Conservation (phyloP, 2,113 vertebrate species). For the Baryphthengus martii region DNA sequence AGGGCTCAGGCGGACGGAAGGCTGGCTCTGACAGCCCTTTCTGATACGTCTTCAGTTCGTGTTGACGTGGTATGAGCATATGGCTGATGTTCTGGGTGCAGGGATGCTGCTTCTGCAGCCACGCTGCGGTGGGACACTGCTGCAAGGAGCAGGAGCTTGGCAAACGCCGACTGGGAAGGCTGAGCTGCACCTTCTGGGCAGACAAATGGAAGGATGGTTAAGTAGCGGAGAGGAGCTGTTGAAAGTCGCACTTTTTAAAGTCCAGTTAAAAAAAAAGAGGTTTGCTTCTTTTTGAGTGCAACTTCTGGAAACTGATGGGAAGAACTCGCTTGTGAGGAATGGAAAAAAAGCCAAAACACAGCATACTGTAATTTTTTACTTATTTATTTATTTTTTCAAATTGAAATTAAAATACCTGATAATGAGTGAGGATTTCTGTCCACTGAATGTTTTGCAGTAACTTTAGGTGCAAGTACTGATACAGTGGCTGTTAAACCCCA, state of each 20-base stretch:
- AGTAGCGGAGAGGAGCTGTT: neutral
- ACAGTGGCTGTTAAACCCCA: neutral
- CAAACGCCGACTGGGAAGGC: neutral
- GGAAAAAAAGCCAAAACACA: neutral
- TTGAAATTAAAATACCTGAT: neutral
- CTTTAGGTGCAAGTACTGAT: neutral
- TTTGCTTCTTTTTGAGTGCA: neutral
- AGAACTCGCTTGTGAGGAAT: neutral
- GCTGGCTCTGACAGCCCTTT: neutral
- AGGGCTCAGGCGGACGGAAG: neutral
- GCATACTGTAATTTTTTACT: neutral
- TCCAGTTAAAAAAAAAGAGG: rapidly evolving
- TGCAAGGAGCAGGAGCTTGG: neutral
- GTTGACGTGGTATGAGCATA: rapidly evolving
- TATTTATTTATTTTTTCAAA: neutral
- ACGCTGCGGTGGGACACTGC: rapidly evolving
- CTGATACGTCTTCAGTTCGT: neutral
- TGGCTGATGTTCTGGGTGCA: neutral
- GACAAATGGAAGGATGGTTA: neutral
- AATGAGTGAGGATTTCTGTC: neutral
- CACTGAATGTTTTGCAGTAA: neutral
- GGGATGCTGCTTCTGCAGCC: rapidly evolving
- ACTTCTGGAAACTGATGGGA: neutral
- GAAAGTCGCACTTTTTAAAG: neutral
- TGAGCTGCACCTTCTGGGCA: neutral